phyloP scores from a whole-genome alignment of 2,113 vertebrate species.

The Platysternon megacephalum region DNA sequence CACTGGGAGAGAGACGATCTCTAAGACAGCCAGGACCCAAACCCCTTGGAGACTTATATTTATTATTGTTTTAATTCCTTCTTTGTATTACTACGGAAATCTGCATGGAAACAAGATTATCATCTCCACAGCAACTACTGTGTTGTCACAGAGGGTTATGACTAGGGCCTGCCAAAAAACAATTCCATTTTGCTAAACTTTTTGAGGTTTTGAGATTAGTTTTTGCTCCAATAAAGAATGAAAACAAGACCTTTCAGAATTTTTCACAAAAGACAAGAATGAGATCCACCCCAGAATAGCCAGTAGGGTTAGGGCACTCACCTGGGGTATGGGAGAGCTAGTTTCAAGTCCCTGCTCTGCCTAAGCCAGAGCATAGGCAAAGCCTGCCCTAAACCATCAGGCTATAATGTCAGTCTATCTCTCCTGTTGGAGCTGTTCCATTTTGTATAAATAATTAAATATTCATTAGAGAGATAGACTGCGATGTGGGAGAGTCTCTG shows the following conservation, averaged over 20 bases:
- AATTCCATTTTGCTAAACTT: not conserved
- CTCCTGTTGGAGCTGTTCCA: not conserved
- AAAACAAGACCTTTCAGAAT: not conserved
- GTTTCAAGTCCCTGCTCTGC: not conserved
- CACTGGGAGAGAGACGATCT: not conserved
- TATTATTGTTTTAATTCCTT: not conserved
- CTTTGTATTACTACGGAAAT: not conserved
- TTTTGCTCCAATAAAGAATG: not conserved
- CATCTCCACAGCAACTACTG: conserved; percentile 17
- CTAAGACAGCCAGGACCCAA: not conserved
- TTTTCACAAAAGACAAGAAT: not conserved
- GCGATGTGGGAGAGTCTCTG: not conserved
- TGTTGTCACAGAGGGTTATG: not conserved
- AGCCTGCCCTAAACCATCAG: not conserved
- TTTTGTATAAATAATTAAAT: not conserved
- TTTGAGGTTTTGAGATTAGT: conserved; percentile 31
- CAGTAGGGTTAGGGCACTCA: not conserved
- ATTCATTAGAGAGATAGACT: not conserved
- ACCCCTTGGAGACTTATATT: not conserved
- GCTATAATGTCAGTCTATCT: not conserved
- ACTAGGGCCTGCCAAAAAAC: conserved; percentile 17
- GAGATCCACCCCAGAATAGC: not conserved
- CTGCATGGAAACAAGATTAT: not conserved
- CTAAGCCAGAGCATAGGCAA: not conserved
- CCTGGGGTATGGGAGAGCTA: not conserved